Base-by-base conservation (phyloP, 92 coral and sea anemone genomes). In the Parazoanthus atlanticus region DNA sequence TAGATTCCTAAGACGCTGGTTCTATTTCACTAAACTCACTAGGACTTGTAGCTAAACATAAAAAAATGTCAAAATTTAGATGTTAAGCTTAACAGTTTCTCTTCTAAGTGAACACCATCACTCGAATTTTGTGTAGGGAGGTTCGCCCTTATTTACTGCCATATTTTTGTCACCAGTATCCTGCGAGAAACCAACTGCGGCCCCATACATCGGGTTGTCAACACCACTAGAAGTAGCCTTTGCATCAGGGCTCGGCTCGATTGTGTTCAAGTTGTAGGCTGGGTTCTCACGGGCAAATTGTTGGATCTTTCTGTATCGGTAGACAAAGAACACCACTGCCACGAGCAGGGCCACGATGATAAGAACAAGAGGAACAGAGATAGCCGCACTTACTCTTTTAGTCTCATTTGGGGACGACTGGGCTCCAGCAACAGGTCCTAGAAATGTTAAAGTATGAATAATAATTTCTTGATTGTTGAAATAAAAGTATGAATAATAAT, bases 171-270 rank as follows among this genome's bases (percentile, higher is more conserved):
- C 78, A 69, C 3, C 29, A 69, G 64, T 23, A 65, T 69, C 64
- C 65, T 28, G 40, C 2, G 32, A 21, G 33, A 52, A 21, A 1
- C 5, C 77, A 26, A 33, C 13, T 16, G 86, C 56, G 28, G 61
- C 16, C 25, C 61, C 77, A 32, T 84, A 84, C 26, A 84, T 46
- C 30, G 78, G 87, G 30, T 84, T 84, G 23, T 71, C 87, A 21
- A 49, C 46, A 11, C 43, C 77, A 8, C 43, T 31, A 16, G 84
- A 32, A 6, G 25, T 8, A 23, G 61, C 34, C 36, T 26, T 46
- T 41, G 61, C 12, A 2, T 46, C 31, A 7, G 15, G 65, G 29
- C 65, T 70, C 16, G 29, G 78, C 26, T 49, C 78, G 8, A 84
- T 23, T 69, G 40, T 31, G 28, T 16, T 30, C 87, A 84, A 28